Percentiles rank a stretch among this genome's conserved stretches.
These are phyloP conservation scores for Epsilonema sp. DNA, from an alignment of 2,888 invertebrate genomes.

Conservation along the genomic window DNA sequence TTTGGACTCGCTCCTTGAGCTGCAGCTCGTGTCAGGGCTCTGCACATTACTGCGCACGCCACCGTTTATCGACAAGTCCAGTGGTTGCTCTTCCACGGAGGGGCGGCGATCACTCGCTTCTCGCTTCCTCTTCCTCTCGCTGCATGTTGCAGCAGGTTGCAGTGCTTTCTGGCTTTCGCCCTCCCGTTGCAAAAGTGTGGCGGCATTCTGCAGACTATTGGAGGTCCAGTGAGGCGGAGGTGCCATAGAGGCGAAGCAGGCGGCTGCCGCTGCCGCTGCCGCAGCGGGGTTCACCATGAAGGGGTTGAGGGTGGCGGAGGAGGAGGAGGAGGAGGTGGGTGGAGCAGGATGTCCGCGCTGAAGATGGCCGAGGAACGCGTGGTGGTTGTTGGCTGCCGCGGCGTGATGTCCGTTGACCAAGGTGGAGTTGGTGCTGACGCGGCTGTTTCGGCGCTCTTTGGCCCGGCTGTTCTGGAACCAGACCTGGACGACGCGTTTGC, in stretches of 20 bases:
- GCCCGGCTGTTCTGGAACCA: conserved; percentile 93
- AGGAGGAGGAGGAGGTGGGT: background rate
- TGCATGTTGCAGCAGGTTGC: background rate
- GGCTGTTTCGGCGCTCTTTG: conserved; percentile 21
- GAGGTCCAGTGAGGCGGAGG: background rate
- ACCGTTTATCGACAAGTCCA: background rate
- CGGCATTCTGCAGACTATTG: background rate
- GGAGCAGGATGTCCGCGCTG: background rate
- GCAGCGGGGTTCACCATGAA: background rate
- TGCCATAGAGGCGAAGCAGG: no score
- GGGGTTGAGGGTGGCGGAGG: background rate
- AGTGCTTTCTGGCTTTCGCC: background rate
- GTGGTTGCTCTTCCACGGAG: background rate
- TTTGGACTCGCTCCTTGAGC: background rate
- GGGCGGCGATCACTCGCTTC: background rate
- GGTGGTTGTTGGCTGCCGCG: conserved; percentile 1
- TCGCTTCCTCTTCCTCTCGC: background rate
- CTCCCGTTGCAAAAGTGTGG: background rate
- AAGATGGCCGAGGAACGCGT: background rate
- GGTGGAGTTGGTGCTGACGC: conserved; percentile 20
- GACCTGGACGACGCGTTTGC: conserved; percentile 55
- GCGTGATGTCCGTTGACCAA: conserved; percentile 7
- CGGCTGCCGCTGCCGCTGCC: no score
- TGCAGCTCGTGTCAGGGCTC: background rate
- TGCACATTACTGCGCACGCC: background rate